phyloP scores from a whole-genome alignment of 2,113 vertebrate species.

The Ophiodon elongatus region DNA sequence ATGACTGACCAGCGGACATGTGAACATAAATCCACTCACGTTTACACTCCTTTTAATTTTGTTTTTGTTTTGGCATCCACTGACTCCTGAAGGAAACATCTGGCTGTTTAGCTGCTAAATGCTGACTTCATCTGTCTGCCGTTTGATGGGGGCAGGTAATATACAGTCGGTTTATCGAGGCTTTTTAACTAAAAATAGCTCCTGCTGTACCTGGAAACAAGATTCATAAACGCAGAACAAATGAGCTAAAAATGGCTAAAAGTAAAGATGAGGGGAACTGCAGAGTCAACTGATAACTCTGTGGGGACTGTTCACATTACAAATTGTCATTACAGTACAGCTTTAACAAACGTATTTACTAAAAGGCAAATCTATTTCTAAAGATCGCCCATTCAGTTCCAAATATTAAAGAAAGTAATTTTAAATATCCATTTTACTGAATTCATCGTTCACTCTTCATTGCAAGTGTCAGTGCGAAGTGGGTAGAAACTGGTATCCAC shows the following conservation, averaged over 20 bases:
- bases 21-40: not conserved
- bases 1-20: not conserved
- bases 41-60: not conserved
- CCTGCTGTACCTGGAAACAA: not conserved
- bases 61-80: not conserved
- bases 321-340: not conserved
- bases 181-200: not conserved
- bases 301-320: no score
- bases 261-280: not conserved
- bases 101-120: not conserved
- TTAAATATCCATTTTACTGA: not conserved
- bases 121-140: not conserved
- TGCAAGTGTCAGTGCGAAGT: not conserved
- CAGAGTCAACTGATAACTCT: not conserved
- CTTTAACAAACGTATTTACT: not conserved
- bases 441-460: not conserved
- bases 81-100: not conserved
- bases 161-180: not conserved
- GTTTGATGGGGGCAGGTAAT: not conserved
- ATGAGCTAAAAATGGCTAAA: not conserved
- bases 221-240: not conserved
- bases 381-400: not conserved
- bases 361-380: not conserved
- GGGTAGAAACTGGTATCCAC: conserved; percentile 2
- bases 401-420: not conserved